These are phyloP conservation scores for Meteorus sp. DNA, from an alignment of 1,140 invertebrate species.

Conservation along the genomic window DNA sequence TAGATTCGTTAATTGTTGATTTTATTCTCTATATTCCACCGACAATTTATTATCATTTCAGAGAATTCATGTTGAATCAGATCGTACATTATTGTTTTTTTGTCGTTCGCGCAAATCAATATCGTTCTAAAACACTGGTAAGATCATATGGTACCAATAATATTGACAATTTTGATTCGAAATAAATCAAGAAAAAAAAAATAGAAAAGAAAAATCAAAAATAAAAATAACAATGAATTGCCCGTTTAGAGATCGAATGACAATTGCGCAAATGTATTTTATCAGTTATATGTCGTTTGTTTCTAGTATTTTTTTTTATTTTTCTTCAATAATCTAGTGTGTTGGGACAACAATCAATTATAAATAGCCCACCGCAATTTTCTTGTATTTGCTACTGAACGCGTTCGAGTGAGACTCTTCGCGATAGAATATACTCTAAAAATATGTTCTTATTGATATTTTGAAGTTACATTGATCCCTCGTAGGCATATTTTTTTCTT, in stretches of 20 bases:
- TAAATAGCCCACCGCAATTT: conserved; percentile 20
- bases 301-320: too few relatives aligned
- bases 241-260: conserved; percentile 20
- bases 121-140: too few relatives aligned
- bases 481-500: conserved; percentile 40
- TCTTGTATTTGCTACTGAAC: neutral
- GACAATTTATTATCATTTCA: conserved; percentile 13
- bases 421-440: conserved; percentile 53
- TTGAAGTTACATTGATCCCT: conserved; percentile 54
- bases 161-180: too few relatives aligned
- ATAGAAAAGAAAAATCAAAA: conserved; percentile 1
- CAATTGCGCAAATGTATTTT: conserved; percentile 1
- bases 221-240: conserved; percentile 13
- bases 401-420: conserved; percentile 21
- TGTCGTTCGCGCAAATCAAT: too few relatives aligned
- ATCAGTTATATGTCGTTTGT: neutral
- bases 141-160: too few relatives aligned
- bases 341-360: conserved; percentile 13
- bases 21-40: conserved; percentile 5
- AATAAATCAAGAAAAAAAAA: conserved; percentile 19
- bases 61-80: conserved; percentile 23
- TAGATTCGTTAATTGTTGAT: conserved; percentile 17
- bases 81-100: conserved; percentile 26
- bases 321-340: conserved; percentile 14
- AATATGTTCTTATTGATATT: conserved; percentile 56